A percentile compares a stretch with the other conserved stretches of the same genome.
Conservation (phyloP, 2,113 vertebrate genomes). For the Rousettus leschenaultii region DNA sequence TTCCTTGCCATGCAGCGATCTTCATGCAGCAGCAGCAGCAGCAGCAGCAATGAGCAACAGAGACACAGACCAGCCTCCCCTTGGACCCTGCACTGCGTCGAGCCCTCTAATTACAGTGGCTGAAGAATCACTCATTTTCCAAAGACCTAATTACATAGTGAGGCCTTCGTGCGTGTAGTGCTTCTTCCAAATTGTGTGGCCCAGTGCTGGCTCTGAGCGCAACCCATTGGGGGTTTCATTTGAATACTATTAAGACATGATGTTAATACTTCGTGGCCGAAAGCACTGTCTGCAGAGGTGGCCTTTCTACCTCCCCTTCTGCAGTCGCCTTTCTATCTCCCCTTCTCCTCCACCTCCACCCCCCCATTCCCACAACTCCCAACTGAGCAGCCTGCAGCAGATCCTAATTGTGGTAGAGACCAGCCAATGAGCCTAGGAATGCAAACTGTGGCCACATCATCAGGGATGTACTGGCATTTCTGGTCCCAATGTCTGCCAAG, state of each 20-base stretch:
- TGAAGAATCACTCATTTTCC: slow-evolving; percentile 49
- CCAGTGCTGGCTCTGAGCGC: slow-evolving; percentile 44
- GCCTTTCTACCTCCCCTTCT: not conserved
- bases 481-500: not conserved
- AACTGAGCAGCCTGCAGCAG: not conserved
- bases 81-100: not conserved
- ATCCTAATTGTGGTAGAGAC: not conserved
- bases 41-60: not conserved
- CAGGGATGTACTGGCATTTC: fast-evolving
- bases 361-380: not conserved
- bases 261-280: not conserved
- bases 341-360: not conserved
- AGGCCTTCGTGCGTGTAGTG: slow-evolving; percentile 21
- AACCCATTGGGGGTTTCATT: not conserved
- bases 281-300: not conserved
- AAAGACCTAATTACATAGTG: slow-evolving; percentile 67
- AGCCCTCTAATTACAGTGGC: slow-evolving; percentile 53
- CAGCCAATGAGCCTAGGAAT: not conserved
- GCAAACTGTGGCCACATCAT: not conserved
- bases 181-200: slow-evolving; percentile 32
- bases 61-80: not conserved
- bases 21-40: not conserved
- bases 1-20: not conserved
- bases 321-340: not conserved
- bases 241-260: slow-evolving; percentile 53